Evolutionary conservation across 2,113 vertebrate genomes (phyloP).

Genomic region (Addax nasomaculatus): DNA sequence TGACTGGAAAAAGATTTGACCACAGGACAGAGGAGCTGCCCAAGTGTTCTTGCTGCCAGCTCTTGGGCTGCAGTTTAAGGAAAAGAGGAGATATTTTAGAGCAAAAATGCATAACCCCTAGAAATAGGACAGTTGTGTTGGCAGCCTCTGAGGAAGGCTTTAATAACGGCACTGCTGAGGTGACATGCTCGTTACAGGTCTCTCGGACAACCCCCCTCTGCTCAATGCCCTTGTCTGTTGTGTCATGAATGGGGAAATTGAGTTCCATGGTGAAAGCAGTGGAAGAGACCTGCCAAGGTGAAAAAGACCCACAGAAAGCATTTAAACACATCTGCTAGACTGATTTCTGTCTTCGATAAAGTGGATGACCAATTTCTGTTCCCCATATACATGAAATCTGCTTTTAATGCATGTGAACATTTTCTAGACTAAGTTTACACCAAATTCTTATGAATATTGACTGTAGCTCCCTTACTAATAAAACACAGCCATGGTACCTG

Average conservation of each 20-base stretch:
- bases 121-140: neutral
- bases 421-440: constrained; percentile 37
- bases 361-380: neutral
- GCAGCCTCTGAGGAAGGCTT: neutral
- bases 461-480: constrained; percentile 31
- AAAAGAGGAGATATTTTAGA: neutral
- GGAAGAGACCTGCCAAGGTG: neutral
- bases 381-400: neutral
- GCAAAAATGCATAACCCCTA: neutral
- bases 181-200: neutral
- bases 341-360: neutral
- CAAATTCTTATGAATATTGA: constrained; percentile 49
- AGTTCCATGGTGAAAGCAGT: neutral
- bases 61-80: neutral
- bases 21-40: neutral
- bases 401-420: neutral
- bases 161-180: neutral
- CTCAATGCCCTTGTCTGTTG: neutral
- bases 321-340: neutral
- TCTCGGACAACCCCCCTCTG: neutral
- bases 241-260: neutral
- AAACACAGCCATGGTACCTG: constrained; percentile 58
- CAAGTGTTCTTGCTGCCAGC: neutral
- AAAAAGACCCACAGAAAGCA: neutral
- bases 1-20: constrained; percentile 44